phyloP scores from a whole-genome alignment of 2,797 vertebrate genomes.

The Delichon dasypus region DNA sequence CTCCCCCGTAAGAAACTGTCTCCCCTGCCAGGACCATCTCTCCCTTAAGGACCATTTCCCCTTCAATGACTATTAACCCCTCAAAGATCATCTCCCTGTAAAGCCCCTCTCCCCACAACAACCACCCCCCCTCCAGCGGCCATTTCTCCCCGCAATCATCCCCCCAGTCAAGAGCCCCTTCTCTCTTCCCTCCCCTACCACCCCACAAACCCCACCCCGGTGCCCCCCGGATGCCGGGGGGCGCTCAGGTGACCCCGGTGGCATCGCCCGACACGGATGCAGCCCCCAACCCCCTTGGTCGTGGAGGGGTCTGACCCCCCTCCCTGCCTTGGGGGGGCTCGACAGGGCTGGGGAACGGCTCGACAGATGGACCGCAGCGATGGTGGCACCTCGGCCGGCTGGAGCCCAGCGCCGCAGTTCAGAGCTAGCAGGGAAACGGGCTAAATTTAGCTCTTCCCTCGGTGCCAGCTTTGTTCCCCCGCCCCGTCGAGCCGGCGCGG shows the following conservation, averaged over 20 bases:
- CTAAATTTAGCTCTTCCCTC: constrained; percentile 81
- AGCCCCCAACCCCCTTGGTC: not conserved
- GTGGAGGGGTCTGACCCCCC: not conserved
- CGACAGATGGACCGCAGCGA: constrained; percentile 77
- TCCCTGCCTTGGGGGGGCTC: not conserved
- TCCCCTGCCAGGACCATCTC: not conserved
- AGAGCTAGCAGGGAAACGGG: constrained; percentile 73
- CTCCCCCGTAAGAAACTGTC: not conserved
- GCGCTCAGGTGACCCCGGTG: not conserved
- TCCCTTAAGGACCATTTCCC: not conserved
- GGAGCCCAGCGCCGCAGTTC: constrained; percentile 74
- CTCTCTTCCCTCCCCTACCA: not conserved
- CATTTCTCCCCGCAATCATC: accelerated
- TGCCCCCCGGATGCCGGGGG: accelerated
- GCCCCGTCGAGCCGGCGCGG: constrained; percentile 52
- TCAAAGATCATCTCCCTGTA: not conserved
- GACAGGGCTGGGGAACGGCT: constrained; percentile 33
- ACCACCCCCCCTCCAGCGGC: not conserved
- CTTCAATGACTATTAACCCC: not conserved
- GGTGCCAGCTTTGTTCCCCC: constrained; percentile 80
- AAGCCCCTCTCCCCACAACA: not conserved
- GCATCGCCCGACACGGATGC: accelerated
- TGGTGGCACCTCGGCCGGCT: constrained; percentile 77
- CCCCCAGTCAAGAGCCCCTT: not conserved
- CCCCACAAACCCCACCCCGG: accelerated